A percentile compares a stretch with the other conserved stretches of the same genome.
phyloP scores from a whole-genome alignment of 2,113 vertebrate genomes.

The Gobio gobio region DNA sequence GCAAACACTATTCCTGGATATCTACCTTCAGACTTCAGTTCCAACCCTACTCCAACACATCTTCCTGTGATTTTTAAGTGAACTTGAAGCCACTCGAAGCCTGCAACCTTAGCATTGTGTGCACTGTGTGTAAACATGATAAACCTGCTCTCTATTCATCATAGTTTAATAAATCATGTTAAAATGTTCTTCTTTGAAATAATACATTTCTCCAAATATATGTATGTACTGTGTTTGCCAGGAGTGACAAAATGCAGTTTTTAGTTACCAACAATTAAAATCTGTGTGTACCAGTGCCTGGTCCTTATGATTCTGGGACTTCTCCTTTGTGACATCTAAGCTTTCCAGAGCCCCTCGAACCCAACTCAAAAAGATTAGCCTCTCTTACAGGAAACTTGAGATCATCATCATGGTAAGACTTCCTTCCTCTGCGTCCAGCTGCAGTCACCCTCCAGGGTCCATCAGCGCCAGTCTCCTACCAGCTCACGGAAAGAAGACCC shows the following conservation, averaged over 20 bases:
- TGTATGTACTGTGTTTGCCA: not conserved
- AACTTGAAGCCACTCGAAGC: too few relatives aligned
- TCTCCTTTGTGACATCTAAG: constrained; percentile 44
- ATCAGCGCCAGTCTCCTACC: constrained; percentile 46
- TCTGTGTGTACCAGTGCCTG: not conserved
- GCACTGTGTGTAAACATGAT: too few relatives aligned
- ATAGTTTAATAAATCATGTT: not conserved
- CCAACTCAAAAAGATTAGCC: constrained; percentile 51
- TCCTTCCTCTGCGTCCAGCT: constrained; percentile 73
- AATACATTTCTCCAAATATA: not conserved
- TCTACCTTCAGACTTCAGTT: too few relatives aligned
- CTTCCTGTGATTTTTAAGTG: too few relatives aligned
- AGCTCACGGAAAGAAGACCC: constrained; percentile 45
- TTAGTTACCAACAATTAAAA: not conserved
- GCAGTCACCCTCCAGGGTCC: constrained; percentile 64
- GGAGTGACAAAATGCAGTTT: not conserved
- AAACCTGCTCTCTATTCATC: not conserved
- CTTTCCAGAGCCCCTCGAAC: constrained; percentile 19
- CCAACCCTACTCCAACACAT: too few relatives aligned
- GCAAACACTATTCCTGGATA: too few relatives aligned
- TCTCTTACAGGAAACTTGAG: constrained; percentile 69
- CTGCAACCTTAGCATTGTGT: too few relatives aligned
- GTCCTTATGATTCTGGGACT: not conserved
- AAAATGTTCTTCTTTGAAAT: not conserved
- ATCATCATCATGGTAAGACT: constrained; percentile 73